Conservation (phyloP, 2,888 invertebrate genomes). For the Drosophila meridionalis region DNA sequence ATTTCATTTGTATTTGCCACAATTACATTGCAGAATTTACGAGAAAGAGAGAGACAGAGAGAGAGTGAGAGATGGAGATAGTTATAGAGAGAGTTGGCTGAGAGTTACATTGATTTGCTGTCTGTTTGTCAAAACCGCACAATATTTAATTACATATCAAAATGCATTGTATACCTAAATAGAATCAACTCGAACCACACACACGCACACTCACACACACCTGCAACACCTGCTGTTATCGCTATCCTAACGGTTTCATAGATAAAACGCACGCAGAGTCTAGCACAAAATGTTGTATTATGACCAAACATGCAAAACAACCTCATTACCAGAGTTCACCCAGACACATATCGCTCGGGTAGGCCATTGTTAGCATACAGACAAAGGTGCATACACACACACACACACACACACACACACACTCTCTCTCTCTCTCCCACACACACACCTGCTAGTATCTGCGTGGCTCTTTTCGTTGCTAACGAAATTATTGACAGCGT, state of each 20-base stretch:
- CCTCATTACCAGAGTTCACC: constrained; percentile 62
- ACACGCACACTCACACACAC: not conserved
- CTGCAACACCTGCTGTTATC: constrained; percentile 12
- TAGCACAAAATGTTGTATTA: constrained; percentile 55
- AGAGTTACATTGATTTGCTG: constrained; percentile 25
- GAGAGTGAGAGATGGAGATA: not conserved
- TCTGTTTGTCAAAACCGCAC: constrained; percentile 59
- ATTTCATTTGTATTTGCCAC: constrained; percentile 58
- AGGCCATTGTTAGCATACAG: constrained; percentile 46
- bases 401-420: constrained; percentile 17
- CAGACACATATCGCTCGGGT: constrained; percentile 1
- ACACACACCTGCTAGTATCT: constrained; percentile 21
- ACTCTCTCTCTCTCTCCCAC: constrained; percentile 11
- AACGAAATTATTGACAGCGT: constrained; percentile 69
- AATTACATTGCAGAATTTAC: constrained; percentile 54
- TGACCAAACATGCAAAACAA: constrained; percentile 75
- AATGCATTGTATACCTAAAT: constrained; percentile 49
- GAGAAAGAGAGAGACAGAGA: not conserved
- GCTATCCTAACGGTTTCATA: constrained; percentile 46
- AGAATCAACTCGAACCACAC: constrained; percentile 4
- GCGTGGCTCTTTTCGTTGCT: constrained; percentile 45
- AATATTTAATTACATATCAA: constrained; percentile 76
- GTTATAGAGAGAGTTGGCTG: not conserved
- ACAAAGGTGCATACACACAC: constrained; percentile 3
- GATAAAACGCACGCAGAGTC: constrained; percentile 53